Evolutionary conservation across 2,888 invertebrate species (phyloP).

Genomic region (Synanthedon formicaeformis): DNA sequence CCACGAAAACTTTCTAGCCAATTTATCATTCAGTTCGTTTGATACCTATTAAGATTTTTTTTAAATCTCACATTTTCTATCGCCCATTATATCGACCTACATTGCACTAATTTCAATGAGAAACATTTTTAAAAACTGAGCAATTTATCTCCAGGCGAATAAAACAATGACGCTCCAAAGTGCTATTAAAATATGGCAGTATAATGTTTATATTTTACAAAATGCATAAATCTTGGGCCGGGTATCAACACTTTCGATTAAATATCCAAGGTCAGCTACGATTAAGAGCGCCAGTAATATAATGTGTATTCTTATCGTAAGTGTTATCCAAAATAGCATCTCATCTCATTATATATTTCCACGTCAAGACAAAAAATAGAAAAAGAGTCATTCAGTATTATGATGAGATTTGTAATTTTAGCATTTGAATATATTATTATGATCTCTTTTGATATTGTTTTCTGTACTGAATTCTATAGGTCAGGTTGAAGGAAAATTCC

Average conservation of each 20-base stretch:
- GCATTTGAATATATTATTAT: not conserved
- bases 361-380: constrained; percentile 54
- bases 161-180: constrained; percentile 37
- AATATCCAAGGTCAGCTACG: constrained; percentile 40
- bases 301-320: constrained; percentile 52
- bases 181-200: constrained; percentile 41
- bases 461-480: too few relatives aligned
- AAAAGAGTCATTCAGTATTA: constrained; percentile 54
- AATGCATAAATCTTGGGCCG: constrained; percentile 50
- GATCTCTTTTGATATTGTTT: too few relatives aligned
- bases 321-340: constrained; percentile 52
- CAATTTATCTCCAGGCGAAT: constrained; percentile 36
- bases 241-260: constrained; percentile 67
- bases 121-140: not conserved
- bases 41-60: too few relatives aligned
- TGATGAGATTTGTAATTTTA: constrained; percentile 19
- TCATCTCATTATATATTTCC: constrained; percentile 61
- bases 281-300: constrained; percentile 33
- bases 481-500: too few relatives aligned
- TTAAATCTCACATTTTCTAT: too few relatives aligned
- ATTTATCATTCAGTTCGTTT: too few relatives aligned
- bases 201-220: constrained; percentile 42
- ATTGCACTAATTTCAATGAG: too few relatives aligned
- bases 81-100: too few relatives aligned
- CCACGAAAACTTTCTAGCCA: too few relatives aligned